These are phyloP conservation scores for Ennomos erosarius DNA, from an alignment of 2,888 invertebrate species.

Conservation along the genomic window DNA sequence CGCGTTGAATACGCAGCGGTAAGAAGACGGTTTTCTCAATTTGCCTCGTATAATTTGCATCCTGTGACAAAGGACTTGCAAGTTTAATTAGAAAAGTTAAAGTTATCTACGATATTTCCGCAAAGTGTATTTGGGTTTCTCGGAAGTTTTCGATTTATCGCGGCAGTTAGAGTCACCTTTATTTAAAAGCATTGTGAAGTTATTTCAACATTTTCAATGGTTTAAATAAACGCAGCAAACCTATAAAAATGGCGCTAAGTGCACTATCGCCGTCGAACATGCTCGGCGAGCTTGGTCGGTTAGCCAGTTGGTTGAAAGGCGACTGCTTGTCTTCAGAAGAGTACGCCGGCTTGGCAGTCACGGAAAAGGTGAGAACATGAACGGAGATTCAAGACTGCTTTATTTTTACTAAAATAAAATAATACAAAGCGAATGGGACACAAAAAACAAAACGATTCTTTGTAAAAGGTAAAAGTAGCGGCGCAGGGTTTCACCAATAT, in stretches of 20 bases:
- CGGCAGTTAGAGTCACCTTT: not conserved
- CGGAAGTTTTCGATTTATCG: conserved; percentile 8
- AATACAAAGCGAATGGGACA: too few relatives aligned
- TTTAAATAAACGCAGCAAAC: conserved; percentile 3
- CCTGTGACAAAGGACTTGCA: conserved; percentile 26
- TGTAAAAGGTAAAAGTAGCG: too few relatives aligned
- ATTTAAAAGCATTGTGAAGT: not conserved
- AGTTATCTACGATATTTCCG: conserved; percentile 6
- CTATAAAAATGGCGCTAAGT: conserved; percentile 67
- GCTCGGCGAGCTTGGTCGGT: conserved; percentile 75
- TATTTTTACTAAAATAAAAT: too few relatives aligned
- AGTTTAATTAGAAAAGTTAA: conserved; percentile 34
- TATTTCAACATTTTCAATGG: not conserved
- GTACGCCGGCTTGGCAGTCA: conserved; percentile 72
- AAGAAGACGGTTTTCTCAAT: conserved; percentile 42
- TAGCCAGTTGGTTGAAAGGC: conserved; percentile 77
- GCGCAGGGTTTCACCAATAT: too few relatives aligned
- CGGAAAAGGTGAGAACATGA: conserved; percentile 71
- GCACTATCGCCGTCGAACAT: conserved; percentile 72
- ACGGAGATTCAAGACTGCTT: too few relatives aligned
- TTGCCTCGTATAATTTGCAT: conserved; percentile 9
- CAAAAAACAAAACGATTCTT: too few relatives aligned
- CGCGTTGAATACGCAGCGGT: conserved; percentile 43
- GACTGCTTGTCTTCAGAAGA: conserved; percentile 74
- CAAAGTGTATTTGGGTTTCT: conserved; percentile 2